A percentile compares a stretch with the other conserved stretches of the same genome.
phyloP scores from a whole-genome alignment of 2,113 vertebrate genomes.

The Amphiprion ocellaris region DNA sequence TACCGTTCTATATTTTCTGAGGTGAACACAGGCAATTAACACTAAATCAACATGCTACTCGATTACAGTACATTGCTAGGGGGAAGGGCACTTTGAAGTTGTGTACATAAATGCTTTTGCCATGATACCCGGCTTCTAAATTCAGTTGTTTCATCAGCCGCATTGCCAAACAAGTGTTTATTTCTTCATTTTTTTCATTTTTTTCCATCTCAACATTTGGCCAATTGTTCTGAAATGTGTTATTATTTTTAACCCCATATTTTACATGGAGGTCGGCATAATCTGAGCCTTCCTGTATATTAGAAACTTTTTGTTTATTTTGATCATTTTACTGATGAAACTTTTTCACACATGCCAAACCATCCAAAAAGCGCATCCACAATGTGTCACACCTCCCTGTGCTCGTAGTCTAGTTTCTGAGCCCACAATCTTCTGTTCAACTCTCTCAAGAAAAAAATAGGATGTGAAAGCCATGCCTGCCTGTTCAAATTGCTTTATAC shows the following conservation, averaged over 20 bases:
- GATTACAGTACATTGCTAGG: constrained; percentile 36
- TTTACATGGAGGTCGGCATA: constrained; percentile 28
- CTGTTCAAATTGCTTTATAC: constrained; percentile 91
- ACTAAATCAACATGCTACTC: constrained; percentile 75
- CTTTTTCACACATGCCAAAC: constrained; percentile 37
- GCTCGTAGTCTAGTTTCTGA: constrained; percentile 64
- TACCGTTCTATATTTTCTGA: constrained; percentile 55
- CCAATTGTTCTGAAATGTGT: constrained; percentile 10
- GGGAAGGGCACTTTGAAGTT: constrained; percentile 60
- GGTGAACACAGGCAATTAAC: constrained; percentile 71
- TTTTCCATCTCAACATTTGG: constrained; percentile 48
- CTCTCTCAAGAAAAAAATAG: constrained; percentile 84
- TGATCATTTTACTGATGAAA: constrained; percentile 25
- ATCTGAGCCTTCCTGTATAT: constrained; percentile 43
- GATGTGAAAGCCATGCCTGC: constrained; percentile 91
- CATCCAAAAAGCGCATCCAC: constrained; percentile 80
- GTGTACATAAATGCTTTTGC: constrained; percentile 61
- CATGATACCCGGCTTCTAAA: constrained; percentile 45
- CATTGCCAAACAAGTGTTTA: constrained; percentile 55
- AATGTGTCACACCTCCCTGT: constrained; percentile 81
- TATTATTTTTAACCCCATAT: constrained; percentile 32
- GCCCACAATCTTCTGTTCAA: constrained; percentile 71
- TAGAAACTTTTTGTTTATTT: background rate
- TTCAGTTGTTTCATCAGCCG: constrained; percentile 59
- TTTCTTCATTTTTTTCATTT: constrained; percentile 12